phyloP scores from a whole-genome alignment of 2,888 invertebrate species.

The Formica aserva region DNA sequence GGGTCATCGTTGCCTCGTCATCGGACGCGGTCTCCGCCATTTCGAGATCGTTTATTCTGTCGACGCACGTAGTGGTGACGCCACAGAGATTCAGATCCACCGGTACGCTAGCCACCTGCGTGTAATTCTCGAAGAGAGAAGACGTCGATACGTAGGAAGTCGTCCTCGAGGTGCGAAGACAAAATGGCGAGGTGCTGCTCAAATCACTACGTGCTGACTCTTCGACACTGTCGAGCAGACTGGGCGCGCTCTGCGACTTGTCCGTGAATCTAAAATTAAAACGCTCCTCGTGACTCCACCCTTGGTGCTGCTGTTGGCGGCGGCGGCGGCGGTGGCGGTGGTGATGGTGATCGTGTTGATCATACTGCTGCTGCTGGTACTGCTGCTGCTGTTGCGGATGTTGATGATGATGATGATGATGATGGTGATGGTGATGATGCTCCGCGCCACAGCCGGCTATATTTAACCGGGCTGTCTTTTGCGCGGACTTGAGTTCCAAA shows the following conservation, averaged over 20 bases:
- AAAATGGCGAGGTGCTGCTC: background rate
- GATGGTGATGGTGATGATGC: conserved; percentile 69
- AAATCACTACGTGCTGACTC: conserved; percentile 71
- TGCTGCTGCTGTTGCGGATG: conserved; percentile 63
- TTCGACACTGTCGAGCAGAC: conserved; percentile 82
- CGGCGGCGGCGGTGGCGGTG: conserved; percentile 64
- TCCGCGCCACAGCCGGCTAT: conserved; percentile 78
- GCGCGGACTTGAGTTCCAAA: conserved; percentile 80
- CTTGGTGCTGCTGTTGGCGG: conserved; percentile 70
- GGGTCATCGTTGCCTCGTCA: conserved; percentile 42
- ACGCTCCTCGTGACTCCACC: conserved; percentile 75
- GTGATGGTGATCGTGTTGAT: conserved; percentile 64
- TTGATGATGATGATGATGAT: conserved; percentile 68
- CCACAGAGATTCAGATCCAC: conserved; percentile 89
- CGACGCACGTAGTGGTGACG: conserved; percentile 65
- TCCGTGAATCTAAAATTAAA: conserved; percentile 86
- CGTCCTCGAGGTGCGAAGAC: conserved; percentile 61
- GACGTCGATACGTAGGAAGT: conserved; percentile 73
- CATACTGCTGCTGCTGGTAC: conserved; percentile 67
- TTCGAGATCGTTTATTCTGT: conserved; percentile 65
- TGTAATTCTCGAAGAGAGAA: conserved; percentile 82
- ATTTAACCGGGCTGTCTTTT: conserved; percentile 81
- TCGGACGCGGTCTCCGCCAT: conserved; percentile 62
- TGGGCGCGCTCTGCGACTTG: conserved; percentile 85
- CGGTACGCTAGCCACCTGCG: conserved; percentile 88